Conservation (phyloP, 2,113 vertebrate genomes). For the Pimephales promelas region DNA sequence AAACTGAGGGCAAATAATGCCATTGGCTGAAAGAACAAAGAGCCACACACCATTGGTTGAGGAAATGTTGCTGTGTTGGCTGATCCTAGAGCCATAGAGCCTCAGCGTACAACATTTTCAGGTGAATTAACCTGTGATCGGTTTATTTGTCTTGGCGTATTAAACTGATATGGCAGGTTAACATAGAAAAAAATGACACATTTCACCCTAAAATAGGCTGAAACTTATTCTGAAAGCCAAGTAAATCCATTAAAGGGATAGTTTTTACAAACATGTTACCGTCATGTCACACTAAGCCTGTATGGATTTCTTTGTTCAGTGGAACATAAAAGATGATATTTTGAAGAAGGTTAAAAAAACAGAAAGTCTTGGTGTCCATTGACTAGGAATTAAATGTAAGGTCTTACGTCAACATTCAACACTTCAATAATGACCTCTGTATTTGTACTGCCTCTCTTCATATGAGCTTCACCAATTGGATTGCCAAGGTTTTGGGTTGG, state of each 20-base stretch:
- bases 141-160: not conserved
- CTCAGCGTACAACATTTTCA: not conserved
- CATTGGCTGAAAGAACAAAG: not conserved
- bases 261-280: not conserved
- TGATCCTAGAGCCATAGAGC: not conserved
- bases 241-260: not conserved
- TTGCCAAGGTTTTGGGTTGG: not conserved
- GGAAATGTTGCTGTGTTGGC: not conserved
- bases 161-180: not conserved
- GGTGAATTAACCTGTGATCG: not conserved
- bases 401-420: not conserved
- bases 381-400: not conserved
- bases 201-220: not conserved
- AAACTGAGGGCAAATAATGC: too few species aligned
- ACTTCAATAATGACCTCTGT: not conserved
- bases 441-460: not conserved
- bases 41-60: not conserved
- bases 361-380: not conserved
- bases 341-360: not conserved
- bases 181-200: not conserved
- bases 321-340: not conserved
- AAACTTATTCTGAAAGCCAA: not conserved
- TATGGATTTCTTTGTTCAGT: not conserved
- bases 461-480: not conserved
- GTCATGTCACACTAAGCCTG: not conserved